Base-by-base conservation (phyloP, 2,888 invertebrate genomes). In the Torymus aiolomorphi region DNA sequence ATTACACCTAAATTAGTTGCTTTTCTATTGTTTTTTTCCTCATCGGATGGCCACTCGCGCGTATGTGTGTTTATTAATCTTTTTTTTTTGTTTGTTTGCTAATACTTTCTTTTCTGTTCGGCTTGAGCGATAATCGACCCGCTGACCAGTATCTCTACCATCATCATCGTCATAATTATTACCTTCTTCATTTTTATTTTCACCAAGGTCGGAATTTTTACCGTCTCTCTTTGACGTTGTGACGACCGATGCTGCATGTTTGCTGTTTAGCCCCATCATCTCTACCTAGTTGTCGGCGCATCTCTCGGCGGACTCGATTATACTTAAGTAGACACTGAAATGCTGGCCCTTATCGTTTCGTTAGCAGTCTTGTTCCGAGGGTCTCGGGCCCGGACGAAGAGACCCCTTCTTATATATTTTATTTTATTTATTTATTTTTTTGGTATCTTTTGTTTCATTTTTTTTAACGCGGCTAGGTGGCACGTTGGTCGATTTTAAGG, bases 401-500 rank as follows among this genome's bases (percentile, higher is more conserved):
- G 66, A 78, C 74, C 74, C 76, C 67, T 70, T 73, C 42, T 42
- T 42, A 42, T 42, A 42, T 42, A 42, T 52, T 63, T 52, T 62
- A 49, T 66, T 71, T 77, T 65, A 31, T 56, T 49, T 76, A 59
- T 77, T 72, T 70, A 12, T 70, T 63, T 69, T 51, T 57, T 57
- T 42, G 42, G 42, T 42, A 42, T 42, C 42, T 70, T 61, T 54
- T 74, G 20, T 16, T 59, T 72, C 62, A 67, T 72, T 81, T 52
- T 76, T 72, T 52, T 51, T 77, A 80, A 83, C 80, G 80, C 83
- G 80, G 76, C 81, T 84, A 83, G 82, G 84, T 84, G 86, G 84
- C 85, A 86, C 85, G 83, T 85, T 84, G 86, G 85, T 87, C 85
- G 86, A 87, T 85, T 86, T 85, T 83, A 84, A 86, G 85, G 85